Conservation (phyloP, 2,888 invertebrate species). For the Hipparchia sbordonii region DNA sequence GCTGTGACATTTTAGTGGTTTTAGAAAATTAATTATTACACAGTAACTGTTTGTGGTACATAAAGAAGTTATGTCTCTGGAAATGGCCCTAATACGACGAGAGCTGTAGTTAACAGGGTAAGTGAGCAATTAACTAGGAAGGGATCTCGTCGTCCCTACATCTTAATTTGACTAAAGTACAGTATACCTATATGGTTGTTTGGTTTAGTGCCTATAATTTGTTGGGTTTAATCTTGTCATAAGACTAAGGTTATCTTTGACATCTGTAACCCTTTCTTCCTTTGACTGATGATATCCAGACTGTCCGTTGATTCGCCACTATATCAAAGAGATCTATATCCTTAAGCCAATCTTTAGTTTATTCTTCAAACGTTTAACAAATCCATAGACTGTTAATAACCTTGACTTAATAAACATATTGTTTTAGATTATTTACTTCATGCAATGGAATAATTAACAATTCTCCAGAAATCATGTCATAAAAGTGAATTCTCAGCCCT, state of each 20-base stretch:
- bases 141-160: slow-evolving; percentile 19
- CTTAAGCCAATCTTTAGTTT: slow-evolving; percentile 50
- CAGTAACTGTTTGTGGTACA: slow-evolving; percentile 17
- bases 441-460: no score
- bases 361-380: slow-evolving; percentile 2
- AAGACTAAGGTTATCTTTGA: slow-evolving; percentile 71
- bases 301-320: slow-evolving; percentile 52
- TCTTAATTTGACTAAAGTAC: slow-evolving; percentile 27
- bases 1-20: not conserved
- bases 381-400: no score
- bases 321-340: slow-evolving; percentile 70
- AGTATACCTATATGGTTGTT: slow-evolving; percentile 18
- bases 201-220: slow-evolving; percentile 34
- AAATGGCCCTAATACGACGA: slow-evolving; percentile 17
- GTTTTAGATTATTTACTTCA: no score
- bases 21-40: slow-evolving; percentile 12
- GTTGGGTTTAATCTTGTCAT: slow-evolving; percentile 59
- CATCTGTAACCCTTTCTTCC: slow-evolving; percentile 75
- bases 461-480: no score
- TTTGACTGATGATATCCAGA: slow-evolving; percentile 66
- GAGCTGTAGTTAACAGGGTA: slow-evolving; percentile 24
- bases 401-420: no score
- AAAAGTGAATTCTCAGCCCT: no score
- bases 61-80: slow-evolving; percentile 19
- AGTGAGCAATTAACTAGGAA: slow-evolving; percentile 24